Evolutionary conservation across 2,113 vertebrate genomes (phyloP).

Genomic region (Chlorodrepanis virens): DNA sequence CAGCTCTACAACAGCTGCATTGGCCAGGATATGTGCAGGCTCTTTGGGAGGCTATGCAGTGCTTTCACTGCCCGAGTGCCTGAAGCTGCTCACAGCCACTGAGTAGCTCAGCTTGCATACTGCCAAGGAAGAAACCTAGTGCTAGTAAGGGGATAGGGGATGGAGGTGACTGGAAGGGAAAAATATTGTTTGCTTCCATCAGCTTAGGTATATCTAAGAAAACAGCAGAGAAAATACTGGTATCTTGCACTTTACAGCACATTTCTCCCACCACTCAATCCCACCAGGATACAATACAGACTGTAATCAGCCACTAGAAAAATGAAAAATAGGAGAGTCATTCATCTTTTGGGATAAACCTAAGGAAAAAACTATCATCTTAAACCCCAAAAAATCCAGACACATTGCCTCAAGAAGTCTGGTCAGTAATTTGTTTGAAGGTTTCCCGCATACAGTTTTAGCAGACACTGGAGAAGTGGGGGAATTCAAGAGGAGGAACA

Average conservation of each 20-base stretch:
- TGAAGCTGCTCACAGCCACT: not conserved
- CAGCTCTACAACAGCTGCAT: not conserved
- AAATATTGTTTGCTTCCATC: not conserved
- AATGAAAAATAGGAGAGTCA: not conserved
- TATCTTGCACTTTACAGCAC: not conserved
- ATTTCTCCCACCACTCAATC: not conserved
- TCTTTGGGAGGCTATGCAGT: not conserved
- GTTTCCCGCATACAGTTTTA: not conserved
- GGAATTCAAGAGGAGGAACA: not conserved
- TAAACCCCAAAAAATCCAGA: not conserved
- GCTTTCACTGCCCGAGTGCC: not conserved
- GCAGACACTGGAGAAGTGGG: not conserved
- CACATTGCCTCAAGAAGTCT: not conserved
- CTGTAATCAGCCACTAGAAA: not conserved
- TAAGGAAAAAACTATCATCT: not conserved
- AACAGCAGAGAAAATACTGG: not conserved
- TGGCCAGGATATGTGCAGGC: not conserved
- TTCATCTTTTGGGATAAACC: not conserved
- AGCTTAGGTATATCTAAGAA: not conserved
- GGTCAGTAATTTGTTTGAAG: not conserved
- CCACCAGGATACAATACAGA: not conserved
- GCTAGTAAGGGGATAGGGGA: not conserved
- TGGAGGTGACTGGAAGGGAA: not conserved
- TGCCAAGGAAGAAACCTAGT: not conserved
- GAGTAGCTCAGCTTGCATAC: rapidly evolving